Percentiles rank a stretch among this genome's conserved stretches.
Conservation (phyloP, 1,140 invertebrate species). For the Acromyrmex echinatior region DNA sequence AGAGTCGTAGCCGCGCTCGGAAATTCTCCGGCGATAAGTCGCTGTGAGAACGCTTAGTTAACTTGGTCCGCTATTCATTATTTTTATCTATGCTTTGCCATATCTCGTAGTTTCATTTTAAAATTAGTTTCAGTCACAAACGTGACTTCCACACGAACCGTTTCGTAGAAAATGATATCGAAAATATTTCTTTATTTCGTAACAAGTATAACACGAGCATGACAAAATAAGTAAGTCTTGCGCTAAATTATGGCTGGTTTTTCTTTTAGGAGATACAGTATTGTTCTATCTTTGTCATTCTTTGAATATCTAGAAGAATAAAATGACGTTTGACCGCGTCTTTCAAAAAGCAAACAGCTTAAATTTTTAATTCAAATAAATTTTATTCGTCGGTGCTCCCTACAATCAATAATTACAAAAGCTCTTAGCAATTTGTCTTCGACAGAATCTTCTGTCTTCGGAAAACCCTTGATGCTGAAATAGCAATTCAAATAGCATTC, state of each 20-base stretch:
- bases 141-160: background rate
- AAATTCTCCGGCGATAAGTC: conserved; percentile 37
- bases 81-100: conserved; percentile 51
- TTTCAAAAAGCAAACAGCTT: too few relatives aligned
- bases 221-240: background rate
- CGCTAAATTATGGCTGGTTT: background rate
- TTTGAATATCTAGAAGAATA: too few relatives aligned
- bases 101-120: conserved; percentile 30
- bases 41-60: conserved; percentile 28
- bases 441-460: conserved; percentile 17
- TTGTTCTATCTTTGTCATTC: too few relatives aligned
- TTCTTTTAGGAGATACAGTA: too few relatives aligned
- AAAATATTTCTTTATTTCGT: background rate
- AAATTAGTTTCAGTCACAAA: conserved; percentile 19
- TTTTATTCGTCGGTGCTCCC: background rate
- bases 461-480: background rate
- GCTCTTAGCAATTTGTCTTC: background rate
- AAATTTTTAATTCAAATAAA: conserved; percentile 10
- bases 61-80: conserved; percentile 43
- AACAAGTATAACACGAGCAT: background rate
- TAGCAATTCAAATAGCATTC: background rate
- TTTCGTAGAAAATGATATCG: conserved; percentile 9
- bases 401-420: conserved; percentile 15
- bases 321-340: too few relatives aligned
- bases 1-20: conserved; percentile 4